phyloP scores from a whole-genome alignment of 2,888 invertebrate genomes.

The Chirona hameri region DNA sequence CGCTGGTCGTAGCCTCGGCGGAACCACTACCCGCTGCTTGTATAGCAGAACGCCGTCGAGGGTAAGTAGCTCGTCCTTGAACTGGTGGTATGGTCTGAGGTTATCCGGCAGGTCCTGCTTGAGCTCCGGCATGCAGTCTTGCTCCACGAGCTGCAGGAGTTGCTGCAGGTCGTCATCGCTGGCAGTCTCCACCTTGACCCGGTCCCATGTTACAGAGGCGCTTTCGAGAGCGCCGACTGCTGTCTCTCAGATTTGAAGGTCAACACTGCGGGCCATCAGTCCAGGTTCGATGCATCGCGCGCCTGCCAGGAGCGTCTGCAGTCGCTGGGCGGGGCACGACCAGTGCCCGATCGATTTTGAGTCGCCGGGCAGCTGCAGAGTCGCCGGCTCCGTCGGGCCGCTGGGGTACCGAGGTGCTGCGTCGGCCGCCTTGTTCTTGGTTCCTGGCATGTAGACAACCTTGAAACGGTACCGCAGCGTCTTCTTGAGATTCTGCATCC shows the following conservation, averaged over 20 bases:
- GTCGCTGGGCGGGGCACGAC: neutral
- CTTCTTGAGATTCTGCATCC: conserved; percentile 24
- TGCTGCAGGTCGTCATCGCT: neutral
- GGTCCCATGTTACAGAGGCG: conserved; percentile 24
- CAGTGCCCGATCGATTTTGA: neutral
- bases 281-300: too few species aligned
- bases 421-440: conserved; percentile 26
- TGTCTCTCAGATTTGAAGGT: neutral
- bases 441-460: conserved; percentile 12
- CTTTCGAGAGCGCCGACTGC: neutral
- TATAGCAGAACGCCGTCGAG: neutral
- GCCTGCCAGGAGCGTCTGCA: too few species aligned
- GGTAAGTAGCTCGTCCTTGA: neutral
- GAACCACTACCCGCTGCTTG: too few species aligned
- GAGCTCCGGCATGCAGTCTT: neutral
- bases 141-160: neutral
- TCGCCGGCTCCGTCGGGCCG: neutral
- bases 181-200: conserved; percentile 23
- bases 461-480: conserved; percentile 32
- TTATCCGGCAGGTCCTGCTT: neutral
- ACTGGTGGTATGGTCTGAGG: neutral
- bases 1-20: neutral
- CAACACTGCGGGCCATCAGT: neutral
- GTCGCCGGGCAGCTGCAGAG: neutral
- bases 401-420: conserved; percentile 26